These are phyloP conservation scores for Melitaea cinxia DNA, from an alignment of 1,140 invertebrate species.

Conservation along the genomic window DNA sequence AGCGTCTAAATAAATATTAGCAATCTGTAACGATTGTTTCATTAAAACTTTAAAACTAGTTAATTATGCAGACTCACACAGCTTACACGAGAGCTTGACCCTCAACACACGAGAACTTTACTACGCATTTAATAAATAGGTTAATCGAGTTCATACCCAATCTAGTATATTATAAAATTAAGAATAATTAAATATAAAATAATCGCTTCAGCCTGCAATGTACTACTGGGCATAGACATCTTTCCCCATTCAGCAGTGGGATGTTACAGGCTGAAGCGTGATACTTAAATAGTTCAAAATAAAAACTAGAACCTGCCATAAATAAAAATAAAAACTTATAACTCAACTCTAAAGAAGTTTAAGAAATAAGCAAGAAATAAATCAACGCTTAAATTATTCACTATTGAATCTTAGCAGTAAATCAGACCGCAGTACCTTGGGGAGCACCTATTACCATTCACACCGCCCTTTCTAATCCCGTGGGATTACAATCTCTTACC, in stretches of 20 bases:
- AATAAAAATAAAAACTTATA: not conserved
- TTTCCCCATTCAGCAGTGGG: no score
- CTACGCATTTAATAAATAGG: conserved; percentile 24
- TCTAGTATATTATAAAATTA: not conserved
- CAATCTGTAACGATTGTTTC: conserved; percentile 22
- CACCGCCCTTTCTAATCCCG: conserved; percentile 76
- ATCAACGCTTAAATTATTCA: conserved; percentile 78
- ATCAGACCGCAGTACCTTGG: conserved; percentile 75
- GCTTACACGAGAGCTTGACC: conserved; percentile 29
- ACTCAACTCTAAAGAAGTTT: conserved; percentile 44
- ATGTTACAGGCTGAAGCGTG: no score
- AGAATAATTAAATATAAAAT: no score
- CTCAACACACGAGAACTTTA: conserved; percentile 21
- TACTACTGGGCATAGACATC: no score
- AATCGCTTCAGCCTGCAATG: no score
- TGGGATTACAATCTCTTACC: conserved; percentile 73
- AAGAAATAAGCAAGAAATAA: conserved; percentile 62
- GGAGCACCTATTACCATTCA: conserved; percentile 78
- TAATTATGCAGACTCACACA: conserved; percentile 24
- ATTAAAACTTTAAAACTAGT: conserved; percentile 32
- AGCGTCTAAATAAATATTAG: not conserved
- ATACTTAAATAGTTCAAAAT: no score
- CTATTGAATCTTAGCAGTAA: conserved; percentile 78
- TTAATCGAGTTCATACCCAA: conserved; percentile 15
- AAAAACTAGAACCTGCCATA: no score